These are phyloP conservation scores for Parauchenoglanis punctatus DNA, from an alignment of 2,797 vertebrate genomes.

Conservation along the genomic window DNA sequence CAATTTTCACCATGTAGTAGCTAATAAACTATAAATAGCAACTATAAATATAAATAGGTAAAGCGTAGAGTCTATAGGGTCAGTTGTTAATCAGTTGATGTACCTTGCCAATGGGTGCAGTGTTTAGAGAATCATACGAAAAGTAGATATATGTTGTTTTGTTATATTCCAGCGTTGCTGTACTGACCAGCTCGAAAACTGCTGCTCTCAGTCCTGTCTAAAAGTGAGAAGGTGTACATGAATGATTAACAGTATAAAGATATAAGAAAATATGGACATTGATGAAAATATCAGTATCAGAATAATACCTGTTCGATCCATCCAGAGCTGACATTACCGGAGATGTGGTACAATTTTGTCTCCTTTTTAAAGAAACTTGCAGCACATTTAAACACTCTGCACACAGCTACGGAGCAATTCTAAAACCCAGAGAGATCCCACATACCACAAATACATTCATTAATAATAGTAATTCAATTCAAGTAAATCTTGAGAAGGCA, in stretches of 20 bases:
- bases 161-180: conserved; percentile 75
- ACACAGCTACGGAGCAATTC: conserved; percentile 80
- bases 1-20: too few species aligned
- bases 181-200: conserved; percentile 73
- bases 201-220: conserved; percentile 73
- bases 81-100: neutral
- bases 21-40: neutral
- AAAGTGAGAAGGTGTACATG: conserved; percentile 10
- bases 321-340: conserved; percentile 75
- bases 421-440: conserved; percentile 53
- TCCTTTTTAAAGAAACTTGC: conserved; percentile 57
- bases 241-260: neutral
- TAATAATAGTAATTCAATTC: neutral
- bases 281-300: neutral
- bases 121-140: conserved; percentile 61
- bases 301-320: conserved; percentile 79
- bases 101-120: conserved; percentile 40
- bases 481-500: neutral
- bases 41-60: neutral
- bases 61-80: too few species aligned
- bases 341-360: conserved; percentile 63
- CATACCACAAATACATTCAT: neutral
- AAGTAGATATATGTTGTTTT: conserved; percentile 67
- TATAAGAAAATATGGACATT: neutral
- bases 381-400: conserved; percentile 72